These are phyloP conservation scores for Stercorarius parasiticus DNA, from an alignment of 2,113 vertebrate species.

Conservation along the genomic window DNA sequence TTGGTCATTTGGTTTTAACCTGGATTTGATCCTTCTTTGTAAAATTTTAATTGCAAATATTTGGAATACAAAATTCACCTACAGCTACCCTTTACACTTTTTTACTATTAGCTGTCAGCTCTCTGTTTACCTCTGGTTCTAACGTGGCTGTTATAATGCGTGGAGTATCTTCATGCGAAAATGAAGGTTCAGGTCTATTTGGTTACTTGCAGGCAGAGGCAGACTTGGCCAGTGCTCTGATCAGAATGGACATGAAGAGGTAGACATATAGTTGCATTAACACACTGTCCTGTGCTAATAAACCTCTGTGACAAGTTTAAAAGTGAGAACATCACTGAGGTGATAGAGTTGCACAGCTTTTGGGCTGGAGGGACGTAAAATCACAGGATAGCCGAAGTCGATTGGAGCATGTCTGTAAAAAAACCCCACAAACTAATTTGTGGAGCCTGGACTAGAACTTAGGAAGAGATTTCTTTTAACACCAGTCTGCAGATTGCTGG, in stretches of 20 bases:
- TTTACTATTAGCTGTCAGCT: not conserved
- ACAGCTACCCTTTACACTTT: not conserved
- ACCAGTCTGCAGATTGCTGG: not conserved
- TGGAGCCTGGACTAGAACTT: not conserved
- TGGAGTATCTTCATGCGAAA: not conserved
- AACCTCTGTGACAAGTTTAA: not conserved
- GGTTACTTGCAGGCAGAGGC: not conserved
- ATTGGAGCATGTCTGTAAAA: not conserved
- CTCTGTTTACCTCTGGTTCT: not conserved
- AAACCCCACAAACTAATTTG: not conserved
- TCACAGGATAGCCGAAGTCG: not conserved
- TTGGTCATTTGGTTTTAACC: not conserved
- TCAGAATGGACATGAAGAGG: not conserved
- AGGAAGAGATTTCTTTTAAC: not conserved
- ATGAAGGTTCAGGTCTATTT: not conserved
- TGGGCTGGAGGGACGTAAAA: not conserved
- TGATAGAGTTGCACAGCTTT: not conserved
- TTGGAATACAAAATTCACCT: not conserved
- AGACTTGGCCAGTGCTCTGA: not conserved
- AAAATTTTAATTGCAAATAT: not conserved
- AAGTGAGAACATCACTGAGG: not conserved
- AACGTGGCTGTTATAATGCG: not conserved
- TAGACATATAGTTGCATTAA: not conserved
- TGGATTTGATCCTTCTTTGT: not conserved
- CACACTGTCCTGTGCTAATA: not conserved